phyloP scores from a whole-genome alignment of 2,113 vertebrate genomes.

The Proteles cristata region DNA sequence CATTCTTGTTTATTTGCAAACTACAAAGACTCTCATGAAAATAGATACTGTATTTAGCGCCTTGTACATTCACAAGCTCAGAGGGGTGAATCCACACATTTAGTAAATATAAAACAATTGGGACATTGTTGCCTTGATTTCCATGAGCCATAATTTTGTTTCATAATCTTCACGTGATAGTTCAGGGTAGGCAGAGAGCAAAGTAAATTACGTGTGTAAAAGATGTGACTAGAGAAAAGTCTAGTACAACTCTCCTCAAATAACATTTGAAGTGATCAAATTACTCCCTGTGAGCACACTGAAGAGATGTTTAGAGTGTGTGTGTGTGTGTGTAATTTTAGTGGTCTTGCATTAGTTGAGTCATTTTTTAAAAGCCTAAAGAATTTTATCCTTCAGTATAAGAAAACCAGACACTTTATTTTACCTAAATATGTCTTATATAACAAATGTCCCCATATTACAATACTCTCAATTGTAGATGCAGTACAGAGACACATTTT shows the following conservation, averaged over 20 bases:
- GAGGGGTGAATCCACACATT: constrained; percentile 5
- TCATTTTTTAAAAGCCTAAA: not conserved
- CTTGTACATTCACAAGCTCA: not conserved
- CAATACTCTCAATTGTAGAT: constrained; percentile 24
- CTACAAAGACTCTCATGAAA: not conserved
- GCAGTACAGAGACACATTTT: not conserved
- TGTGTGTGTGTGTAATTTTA: not conserved
- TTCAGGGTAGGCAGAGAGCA: not conserved
- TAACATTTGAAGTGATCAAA: not conserved
- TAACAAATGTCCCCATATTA: constrained; percentile 40
- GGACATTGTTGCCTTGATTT: not conserved
- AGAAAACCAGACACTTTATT: constrained; percentile 48
- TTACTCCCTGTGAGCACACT: not conserved
- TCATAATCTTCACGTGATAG: not conserved
- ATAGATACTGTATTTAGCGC: not conserved
- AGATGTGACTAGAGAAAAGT: not conserved
- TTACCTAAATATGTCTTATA: constrained; percentile 49
- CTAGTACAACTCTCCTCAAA: constrained; percentile 37
- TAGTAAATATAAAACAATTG: constrained; percentile 24
- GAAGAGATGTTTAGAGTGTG: not conserved
- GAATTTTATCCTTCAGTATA: constrained; percentile 27
- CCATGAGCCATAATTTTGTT: constrained; percentile 38
- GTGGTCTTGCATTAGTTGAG: not conserved
- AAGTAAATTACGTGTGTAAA: not conserved
- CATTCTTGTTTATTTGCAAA: not conserved